phyloP scores from a whole-genome alignment of 1,140 invertebrate genomes.

The Listronotus bonariensis region DNA sequence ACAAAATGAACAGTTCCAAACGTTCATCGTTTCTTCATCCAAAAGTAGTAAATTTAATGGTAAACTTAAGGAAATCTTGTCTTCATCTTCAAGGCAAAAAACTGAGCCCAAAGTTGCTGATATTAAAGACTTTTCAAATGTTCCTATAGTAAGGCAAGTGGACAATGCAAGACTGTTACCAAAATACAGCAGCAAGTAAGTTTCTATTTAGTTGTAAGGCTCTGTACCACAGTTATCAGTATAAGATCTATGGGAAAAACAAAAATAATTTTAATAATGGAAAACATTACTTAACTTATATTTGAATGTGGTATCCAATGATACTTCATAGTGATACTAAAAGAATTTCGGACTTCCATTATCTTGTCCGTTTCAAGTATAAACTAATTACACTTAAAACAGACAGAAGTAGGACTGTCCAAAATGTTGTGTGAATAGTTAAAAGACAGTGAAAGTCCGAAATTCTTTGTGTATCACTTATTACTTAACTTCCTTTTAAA shows the following conservation, averaged over 20 bases:
- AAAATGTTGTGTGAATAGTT: no score
- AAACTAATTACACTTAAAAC: no score
- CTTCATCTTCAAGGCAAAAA: constrained; percentile 4
- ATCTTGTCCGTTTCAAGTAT: no score
- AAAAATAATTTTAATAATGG: no score
- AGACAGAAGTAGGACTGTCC: no score
- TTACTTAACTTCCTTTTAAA: no score
- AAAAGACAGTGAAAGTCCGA: no score
- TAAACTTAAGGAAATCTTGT: constrained; percentile 38
- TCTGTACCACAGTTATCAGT: background rate
- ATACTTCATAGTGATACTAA: no score
- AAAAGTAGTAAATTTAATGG: constrained; percentile 35
- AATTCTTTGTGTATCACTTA: no score
- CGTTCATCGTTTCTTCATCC: constrained; percentile 24
- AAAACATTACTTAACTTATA: no score
- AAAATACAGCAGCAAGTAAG: constrained; percentile 24
- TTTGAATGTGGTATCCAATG: no score
- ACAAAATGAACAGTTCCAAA: constrained; percentile 26
- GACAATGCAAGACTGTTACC: constrained; percentile 63
- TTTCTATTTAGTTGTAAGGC: background rate
- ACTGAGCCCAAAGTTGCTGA: constrained; percentile 25
- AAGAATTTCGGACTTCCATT: no score
- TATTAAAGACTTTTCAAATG: constrained; percentile 38
- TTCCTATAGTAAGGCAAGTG: constrained; percentile 46
- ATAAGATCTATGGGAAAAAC: constrained; percentile 56